A percentile compares a stretch with the other conserved stretches of the same genome.
phyloP scores from a whole-genome alignment of 2,888 invertebrate genomes.

The Protonemura montana region DNA sequence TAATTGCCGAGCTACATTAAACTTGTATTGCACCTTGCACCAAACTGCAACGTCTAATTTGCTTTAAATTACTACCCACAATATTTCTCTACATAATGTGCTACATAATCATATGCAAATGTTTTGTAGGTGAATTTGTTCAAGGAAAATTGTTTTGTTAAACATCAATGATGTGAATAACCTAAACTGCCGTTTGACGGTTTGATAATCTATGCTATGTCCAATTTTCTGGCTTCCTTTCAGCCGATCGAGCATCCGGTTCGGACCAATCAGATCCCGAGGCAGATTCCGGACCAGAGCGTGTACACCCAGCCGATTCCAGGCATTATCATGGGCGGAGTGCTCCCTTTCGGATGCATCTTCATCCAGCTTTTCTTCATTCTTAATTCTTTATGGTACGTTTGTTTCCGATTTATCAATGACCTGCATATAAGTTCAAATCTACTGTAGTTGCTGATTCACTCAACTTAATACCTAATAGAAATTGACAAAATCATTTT shows the following conservation, averaged over 20 bases:
- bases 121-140: neutral
- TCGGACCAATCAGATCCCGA: conserved; percentile 97
- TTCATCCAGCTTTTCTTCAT: conserved; percentile 99
- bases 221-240: conserved; percentile 52
- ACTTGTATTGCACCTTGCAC: too few species aligned
- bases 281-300: conserved; percentile 98
- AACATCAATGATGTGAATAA: too few species aligned
- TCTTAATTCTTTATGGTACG: conserved; percentile 96
- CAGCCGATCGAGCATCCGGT: conserved; percentile 96
- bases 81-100: neutral
- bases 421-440: too few species aligned
- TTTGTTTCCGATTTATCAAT: conserved; percentile 57
- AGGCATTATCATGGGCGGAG: conserved; percentile 97
- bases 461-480: too few species aligned
- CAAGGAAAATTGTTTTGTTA: too few species aligned
- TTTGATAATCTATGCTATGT: neutral
- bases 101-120: neutral
- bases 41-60: too few species aligned
- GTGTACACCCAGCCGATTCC: conserved; percentile 95
- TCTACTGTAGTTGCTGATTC: too few species aligned
- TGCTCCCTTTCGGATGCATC: conserved; percentile 97
- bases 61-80: too few species aligned
- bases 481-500: neutral
- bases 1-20: too few species aligned
- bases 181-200: too few species aligned